These are phyloP conservation scores for Enteromius radiatus DNA, from an alignment of 2,797 vertebrate species.

Conservation along the genomic window DNA sequence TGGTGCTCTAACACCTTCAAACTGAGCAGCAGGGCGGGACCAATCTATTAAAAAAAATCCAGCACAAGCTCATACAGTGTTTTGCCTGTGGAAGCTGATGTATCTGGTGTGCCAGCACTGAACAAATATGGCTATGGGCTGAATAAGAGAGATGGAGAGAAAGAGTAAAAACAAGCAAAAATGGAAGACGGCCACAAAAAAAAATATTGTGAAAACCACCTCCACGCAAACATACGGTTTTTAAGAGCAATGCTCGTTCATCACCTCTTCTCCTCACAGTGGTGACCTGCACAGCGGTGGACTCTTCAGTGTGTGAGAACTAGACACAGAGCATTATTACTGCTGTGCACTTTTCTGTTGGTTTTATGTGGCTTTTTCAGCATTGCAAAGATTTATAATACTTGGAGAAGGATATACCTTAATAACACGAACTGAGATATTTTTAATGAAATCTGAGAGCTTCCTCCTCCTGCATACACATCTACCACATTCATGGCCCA, in stretches of 20 bases:
- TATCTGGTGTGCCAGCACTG: conserved; percentile 22
- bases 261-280: conserved; percentile 1
- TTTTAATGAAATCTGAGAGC: neutral
- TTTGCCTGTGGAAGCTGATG: conserved; percentile 55
- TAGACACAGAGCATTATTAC: neutral
- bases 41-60: conserved; percentile 54
- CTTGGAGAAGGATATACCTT: neutral
- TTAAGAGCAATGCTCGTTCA: neutral
- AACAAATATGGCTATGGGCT: conserved; percentile 43
- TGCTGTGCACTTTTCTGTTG: neutral
- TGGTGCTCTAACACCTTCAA: conserved; percentile 50
- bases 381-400: neutral
- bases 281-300: neutral
- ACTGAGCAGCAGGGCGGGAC: conserved; percentile 43
- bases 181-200: neutral
- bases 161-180: conserved; percentile 3
- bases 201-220: neutral
- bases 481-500: neutral
- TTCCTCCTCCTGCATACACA: neutral
- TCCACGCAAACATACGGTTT: neutral
- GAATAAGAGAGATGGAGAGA: conserved; percentile 1
- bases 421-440: neutral
- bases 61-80: conserved; percentile 48
- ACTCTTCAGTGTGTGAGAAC: conserved; percentile 2
- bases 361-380: neutral